Evolutionary conservation across 2,113 vertebrate species (phyloP).

Genomic region (Bungarus multicinctus): DNA sequence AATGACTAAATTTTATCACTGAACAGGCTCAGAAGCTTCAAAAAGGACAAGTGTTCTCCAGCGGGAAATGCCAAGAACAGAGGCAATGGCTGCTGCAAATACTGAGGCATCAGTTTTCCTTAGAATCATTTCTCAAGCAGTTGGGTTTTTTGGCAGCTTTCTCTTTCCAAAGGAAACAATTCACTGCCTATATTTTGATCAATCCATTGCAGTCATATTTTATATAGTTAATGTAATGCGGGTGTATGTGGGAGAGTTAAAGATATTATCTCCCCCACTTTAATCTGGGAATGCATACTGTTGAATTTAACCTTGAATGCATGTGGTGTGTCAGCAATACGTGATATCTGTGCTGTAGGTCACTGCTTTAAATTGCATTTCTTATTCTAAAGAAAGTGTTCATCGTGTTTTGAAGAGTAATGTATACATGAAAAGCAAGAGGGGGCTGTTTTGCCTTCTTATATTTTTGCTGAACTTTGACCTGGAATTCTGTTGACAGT

Average conservation of each 20-base stretch:
- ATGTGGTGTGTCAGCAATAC: slow-evolving; percentile 46
- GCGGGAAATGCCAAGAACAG: slow-evolving; percentile 65
- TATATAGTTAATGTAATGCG: slow-evolving; percentile 41
- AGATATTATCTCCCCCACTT: slow-evolving; percentile 25
- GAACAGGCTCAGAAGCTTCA: slow-evolving; percentile 61
- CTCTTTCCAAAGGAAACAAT: slow-evolving; percentile 54
- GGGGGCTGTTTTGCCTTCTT: slow-evolving; percentile 27
- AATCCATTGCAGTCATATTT: slow-evolving; percentile 55
- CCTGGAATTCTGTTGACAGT: slow-evolving; percentile 56
- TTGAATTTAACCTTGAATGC: slow-evolving; percentile 70
- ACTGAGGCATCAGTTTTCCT: slow-evolving; percentile 64
- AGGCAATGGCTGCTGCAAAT: slow-evolving; percentile 58
- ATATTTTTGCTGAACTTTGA: slow-evolving; percentile 41
- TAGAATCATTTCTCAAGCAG: slow-evolving; percentile 45
- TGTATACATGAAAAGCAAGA: slow-evolving; percentile 48
- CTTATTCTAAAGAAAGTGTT: slow-evolving; percentile 49
- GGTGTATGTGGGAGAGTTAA: not conserved
- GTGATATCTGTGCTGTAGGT: slow-evolving; percentile 46
- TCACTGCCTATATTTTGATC: slow-evolving; percentile 66
- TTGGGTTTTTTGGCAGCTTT: slow-evolving; percentile 54
- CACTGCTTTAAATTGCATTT: slow-evolving; percentile 52
- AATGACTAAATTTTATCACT: slow-evolving; percentile 58
- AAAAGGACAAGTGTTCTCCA: slow-evolving; percentile 58
- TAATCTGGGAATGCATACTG: slow-evolving; percentile 57
- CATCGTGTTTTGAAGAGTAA: slow-evolving; percentile 39